Conservation (phyloP, 2,888 invertebrate genomes). For the Diplazon laetatorius region DNA sequence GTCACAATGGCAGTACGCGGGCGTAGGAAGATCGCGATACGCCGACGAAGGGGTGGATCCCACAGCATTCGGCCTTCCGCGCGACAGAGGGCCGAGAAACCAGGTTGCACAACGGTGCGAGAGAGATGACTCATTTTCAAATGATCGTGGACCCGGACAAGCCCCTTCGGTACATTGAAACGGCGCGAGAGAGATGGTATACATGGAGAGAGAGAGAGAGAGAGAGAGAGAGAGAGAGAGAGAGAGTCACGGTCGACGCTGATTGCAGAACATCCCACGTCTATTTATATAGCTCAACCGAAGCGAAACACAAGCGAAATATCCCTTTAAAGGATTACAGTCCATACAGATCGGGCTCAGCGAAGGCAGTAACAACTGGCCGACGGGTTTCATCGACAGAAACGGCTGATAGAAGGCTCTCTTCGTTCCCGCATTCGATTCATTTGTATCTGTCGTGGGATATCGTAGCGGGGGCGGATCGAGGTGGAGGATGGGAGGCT, state of each 20-base stretch:
- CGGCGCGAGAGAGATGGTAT: constrained; percentile 51
- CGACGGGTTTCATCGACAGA: constrained; percentile 12
- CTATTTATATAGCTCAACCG: constrained; percentile 81
- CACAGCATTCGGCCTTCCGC: constrained; percentile 62
- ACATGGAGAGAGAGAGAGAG: too few relatives aligned
- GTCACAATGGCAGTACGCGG: constrained; percentile 52
- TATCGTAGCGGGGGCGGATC: constrained; percentile 65
- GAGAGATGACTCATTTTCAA: constrained; percentile 75
- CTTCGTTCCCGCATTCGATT: constrained; percentile 76
- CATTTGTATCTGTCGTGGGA: constrained; percentile 81
- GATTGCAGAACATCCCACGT: constrained; percentile 80
- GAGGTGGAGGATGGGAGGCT: constrained; percentile 44
- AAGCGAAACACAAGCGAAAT: constrained; percentile 78
- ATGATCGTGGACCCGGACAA: constrained; percentile 68
- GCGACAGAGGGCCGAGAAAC: constrained; percentile 35
- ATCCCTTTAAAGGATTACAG: constrained; percentile 82
- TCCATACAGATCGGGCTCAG: constrained; percentile 70
- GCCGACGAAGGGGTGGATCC: constrained; percentile 71
- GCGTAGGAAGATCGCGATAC: constrained; percentile 42
- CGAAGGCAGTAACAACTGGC: constrained; percentile 42
- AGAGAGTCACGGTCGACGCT: constrained; percentile 75
- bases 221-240: too few relatives aligned
- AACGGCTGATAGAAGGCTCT: constrained; percentile 57
- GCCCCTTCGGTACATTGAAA: constrained; percentile 59
- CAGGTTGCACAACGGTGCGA: constrained; percentile 24